Base-by-base conservation (phyloP, 2,113 vertebrate species). In the Chaetura pelagica region DNA sequence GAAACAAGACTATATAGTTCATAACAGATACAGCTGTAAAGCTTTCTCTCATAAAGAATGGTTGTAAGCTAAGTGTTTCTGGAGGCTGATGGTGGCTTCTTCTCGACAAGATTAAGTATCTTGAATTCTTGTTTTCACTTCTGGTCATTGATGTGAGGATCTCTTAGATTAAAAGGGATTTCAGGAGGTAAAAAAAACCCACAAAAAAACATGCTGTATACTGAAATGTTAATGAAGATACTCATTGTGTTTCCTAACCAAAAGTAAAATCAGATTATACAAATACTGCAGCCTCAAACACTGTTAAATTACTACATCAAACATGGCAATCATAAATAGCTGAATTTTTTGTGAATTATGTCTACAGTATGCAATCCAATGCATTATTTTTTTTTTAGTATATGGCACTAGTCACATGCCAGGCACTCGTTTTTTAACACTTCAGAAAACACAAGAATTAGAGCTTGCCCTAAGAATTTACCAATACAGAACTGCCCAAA, bases 391-490 rank as follows among this genome's bases (percentile, higher is more conserved):
- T 64, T 79, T 85, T 85, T 68, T 78, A 89, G 77, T 91, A 84
- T 32, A 84, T 22, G 35, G n/a, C 63, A 57, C 26, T 11, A 84
- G 44, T 83, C 42, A 66, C 48, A 74, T 21, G 44, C 51, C 64
- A 93, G 35, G 74, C 42, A 69, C 66, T 82, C 48, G 59, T 66
- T 77, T 84, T 84, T 66, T 26, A 87, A 72, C 42, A 38, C 55
- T 89, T 69, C 7, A 80, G 76, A 92, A 89, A 64, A 48, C 26
- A 72, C 49, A 74, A 54, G 87, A 35, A 87, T 81, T 59, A 62
- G 93, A 87, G 19, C 61, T 58, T 66, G 69, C n/a, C 84, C 64
- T 74, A 81, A 74, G n/a, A 80, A 76, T 73, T 93, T 76, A 93
- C 49, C 58, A 63, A 86, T 12, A 78, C 13, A 92, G 18, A 72